These are phyloP conservation scores for Microchirus variegatus DNA, from an alignment of 2,797 vertebrate genomes.

Conservation along the genomic window DNA sequence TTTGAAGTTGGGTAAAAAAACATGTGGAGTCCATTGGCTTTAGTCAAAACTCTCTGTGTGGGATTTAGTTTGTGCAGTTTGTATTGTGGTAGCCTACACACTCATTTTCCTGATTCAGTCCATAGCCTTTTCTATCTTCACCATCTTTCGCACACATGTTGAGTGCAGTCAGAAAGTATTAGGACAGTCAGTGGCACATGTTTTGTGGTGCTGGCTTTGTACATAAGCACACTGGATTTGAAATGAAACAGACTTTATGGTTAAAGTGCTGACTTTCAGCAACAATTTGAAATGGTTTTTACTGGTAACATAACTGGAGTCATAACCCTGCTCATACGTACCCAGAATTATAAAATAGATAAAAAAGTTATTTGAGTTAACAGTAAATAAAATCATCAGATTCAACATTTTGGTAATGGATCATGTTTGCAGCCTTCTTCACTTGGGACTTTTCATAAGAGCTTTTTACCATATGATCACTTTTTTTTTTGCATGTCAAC, in stretches of 20 bases:
- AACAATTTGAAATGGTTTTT: slow-evolving; percentile 13
- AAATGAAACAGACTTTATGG: slow-evolving; percentile 16
- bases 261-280: slow-evolving; percentile 9
- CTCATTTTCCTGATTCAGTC: slow-evolving; percentile 42
- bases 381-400: slow-evolving; percentile 1
- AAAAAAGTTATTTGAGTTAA: not conserved
- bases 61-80: slow-evolving; percentile 56
- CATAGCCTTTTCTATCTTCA: slow-evolving; percentile 24
- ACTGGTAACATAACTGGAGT: not conserved
- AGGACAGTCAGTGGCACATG: slow-evolving; percentile 33
- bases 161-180: slow-evolving; percentile 20
- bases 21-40: slow-evolving; percentile 68
- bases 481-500: slow-evolving; percentile 1
- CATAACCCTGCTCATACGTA: not conserved
- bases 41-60: slow-evolving; percentile 64
- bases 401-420: slow-evolving; percentile 4
- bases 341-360: not conserved
- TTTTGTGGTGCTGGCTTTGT: slow-evolving; percentile 23
- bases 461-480: slow-evolving; percentile 6
- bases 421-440: slow-evolving; percentile 1
- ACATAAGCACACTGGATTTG: slow-evolving; percentile 9
- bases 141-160: slow-evolving; percentile 51
- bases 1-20: slow-evolving; percentile 63
- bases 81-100: slow-evolving; percentile 45
- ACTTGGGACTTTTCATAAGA: slow-evolving; percentile 7